phyloP scores from a whole-genome alignment of 2,888 invertebrate species.

The Bellardia bayeri region DNA sequence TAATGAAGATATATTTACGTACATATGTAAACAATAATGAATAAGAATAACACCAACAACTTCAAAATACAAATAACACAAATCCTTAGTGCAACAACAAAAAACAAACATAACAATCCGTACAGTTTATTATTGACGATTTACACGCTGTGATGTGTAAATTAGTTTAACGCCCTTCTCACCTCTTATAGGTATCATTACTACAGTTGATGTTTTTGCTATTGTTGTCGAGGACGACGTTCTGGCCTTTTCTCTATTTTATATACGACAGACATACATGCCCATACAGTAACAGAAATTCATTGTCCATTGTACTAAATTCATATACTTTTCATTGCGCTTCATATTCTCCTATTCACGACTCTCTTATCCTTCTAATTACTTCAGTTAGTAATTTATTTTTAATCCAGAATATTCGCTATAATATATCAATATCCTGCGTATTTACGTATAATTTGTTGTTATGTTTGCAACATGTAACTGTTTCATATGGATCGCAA shows the following conservation, averaged over 20 bases:
- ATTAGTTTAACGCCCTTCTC: slow-evolving; percentile 20
- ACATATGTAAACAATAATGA: slow-evolving; percentile 48
- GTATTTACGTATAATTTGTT: background rate
- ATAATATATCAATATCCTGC: too few relatives aligned
- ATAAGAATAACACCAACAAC: slow-evolving; percentile 6
- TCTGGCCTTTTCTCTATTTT: background rate
- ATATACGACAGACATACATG: background rate
- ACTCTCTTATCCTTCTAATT: too few relatives aligned
- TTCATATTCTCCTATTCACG: too few relatives aligned
- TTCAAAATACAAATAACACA: background rate
- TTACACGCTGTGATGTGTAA: slow-evolving; percentile 35
- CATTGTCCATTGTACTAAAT: slow-evolving; percentile 3
- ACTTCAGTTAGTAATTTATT: too few relatives aligned
- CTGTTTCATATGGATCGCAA: too few relatives aligned
- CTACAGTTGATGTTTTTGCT: background rate
- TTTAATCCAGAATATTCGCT: too few relatives aligned
- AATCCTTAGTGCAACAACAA: slow-evolving; percentile 13
- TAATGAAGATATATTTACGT: slow-evolving; percentile 68
- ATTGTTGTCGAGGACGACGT: background rate
- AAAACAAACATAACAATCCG: slow-evolving; percentile 6
- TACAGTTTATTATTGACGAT: slow-evolving; percentile 50
- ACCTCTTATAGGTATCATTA: background rate
- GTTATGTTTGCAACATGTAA: background rate
- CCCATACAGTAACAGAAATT: slow-evolving; percentile 38
- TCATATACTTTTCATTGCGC: too few relatives aligned